Conservation (phyloP, 2,113 vertebrate species). For the Nesogale talazaci region DNA sequence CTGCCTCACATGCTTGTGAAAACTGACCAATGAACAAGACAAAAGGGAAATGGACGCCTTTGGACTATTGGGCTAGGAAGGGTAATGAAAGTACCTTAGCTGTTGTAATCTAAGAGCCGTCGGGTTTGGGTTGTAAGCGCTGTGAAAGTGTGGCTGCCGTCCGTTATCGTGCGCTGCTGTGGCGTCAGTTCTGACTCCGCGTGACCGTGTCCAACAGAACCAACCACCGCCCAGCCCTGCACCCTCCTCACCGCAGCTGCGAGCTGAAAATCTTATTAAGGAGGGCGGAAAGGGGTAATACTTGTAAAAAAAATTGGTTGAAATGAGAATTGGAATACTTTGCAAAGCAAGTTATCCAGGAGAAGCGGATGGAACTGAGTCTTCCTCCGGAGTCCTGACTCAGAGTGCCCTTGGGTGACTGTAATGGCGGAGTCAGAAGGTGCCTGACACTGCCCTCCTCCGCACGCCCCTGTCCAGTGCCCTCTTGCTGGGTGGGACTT, state of each 20-base stretch:
- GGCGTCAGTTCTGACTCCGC: too few relatives aligned
- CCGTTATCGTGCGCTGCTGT: background rate
- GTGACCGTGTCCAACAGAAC: too few relatives aligned
- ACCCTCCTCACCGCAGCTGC: too few relatives aligned
- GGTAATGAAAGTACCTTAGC: background rate
- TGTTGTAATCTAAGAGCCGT: conserved; percentile 47
- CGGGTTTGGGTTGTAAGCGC: conserved; percentile 36
- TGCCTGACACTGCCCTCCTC: background rate
- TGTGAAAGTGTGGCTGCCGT: conserved; percentile 43
- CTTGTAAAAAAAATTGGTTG: conserved; percentile 47
- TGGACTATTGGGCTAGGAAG: too few relatives aligned
- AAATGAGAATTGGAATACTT: conserved; percentile 53
- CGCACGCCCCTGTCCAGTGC: background rate
- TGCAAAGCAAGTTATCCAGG: conserved; percentile 22
- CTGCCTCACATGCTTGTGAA: too few relatives aligned
- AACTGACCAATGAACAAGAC: too few relatives aligned
- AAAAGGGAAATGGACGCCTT: too few relatives aligned
- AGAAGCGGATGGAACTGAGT: conserved; percentile 38
- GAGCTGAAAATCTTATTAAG: conserved; percentile 19
- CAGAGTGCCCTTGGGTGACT: conserved; percentile 1
- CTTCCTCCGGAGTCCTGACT: conserved; percentile 53
- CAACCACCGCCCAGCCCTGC: too few relatives aligned
- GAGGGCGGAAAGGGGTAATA: conserved; percentile 40
- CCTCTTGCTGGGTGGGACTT: background rate
- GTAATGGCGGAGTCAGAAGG: conserved; percentile 3